phyloP scores from a whole-genome alignment of 1,140 invertebrate genomes.

The Andricus grossulariae region DNA sequence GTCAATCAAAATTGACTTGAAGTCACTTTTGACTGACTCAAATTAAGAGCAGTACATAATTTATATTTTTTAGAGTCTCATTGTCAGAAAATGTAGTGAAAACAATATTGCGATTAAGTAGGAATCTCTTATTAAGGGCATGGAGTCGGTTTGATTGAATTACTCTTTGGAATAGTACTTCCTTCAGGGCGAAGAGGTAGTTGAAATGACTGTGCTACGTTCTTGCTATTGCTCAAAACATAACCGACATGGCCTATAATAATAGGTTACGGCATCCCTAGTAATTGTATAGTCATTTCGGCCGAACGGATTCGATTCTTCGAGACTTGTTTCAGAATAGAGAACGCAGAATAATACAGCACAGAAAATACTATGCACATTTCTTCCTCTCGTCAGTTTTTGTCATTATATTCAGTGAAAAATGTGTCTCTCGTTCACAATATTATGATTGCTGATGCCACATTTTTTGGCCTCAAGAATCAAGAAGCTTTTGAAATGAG shows the following conservation, averaged over 20 bases:
- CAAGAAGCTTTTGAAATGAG: too few species aligned
- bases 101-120: background rate
- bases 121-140: background rate
- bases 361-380: background rate
- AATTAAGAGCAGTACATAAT: background rate
- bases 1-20: too few species aligned
- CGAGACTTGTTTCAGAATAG: background rate
- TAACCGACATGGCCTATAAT: constrained; percentile 17
- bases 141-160: background rate
- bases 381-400: background rate
- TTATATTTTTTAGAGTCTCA: background rate
- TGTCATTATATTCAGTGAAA: background rate
- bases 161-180: background rate
- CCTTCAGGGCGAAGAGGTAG: background rate
- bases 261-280: constrained; percentile 4
- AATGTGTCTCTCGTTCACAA: background rate
- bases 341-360: background rate
- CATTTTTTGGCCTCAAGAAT: too few species aligned
- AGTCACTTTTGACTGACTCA: too few species aligned
- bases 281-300: constrained; percentile 15
- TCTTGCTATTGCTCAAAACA: background rate
- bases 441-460: background rate
- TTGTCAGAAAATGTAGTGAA: background rate
- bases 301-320: constrained; percentile 13
- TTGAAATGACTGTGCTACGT: background rate